phyloP scores from a whole-genome alignment of 2,888 invertebrate species.

The Meteorus colon region DNA sequence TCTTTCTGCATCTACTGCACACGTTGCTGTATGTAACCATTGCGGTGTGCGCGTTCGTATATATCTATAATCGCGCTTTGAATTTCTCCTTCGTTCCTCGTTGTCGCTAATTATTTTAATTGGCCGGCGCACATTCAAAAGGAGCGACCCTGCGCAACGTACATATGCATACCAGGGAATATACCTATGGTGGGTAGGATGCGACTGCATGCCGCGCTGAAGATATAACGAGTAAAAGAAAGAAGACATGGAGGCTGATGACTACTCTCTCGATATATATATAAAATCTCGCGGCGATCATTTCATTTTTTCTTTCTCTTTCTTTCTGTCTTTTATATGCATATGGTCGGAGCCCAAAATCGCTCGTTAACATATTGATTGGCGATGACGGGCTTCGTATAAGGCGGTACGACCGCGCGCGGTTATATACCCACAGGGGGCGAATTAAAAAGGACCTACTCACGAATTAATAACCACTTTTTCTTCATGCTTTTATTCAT shows the following conservation, averaged over 20 bases:
- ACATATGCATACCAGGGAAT: background rate
- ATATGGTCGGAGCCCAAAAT: conserved; percentile 54
- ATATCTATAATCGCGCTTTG: conserved; percentile 66
- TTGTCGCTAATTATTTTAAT: conserved; percentile 74
- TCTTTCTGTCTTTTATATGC: conserved; percentile 34
- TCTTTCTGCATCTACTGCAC: conserved; percentile 11
- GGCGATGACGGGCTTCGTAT: conserved; percentile 66
- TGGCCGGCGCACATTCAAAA: conserved; percentile 73
- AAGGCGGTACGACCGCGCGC: conserved; percentile 54
- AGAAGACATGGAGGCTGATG: conserved; percentile 41
- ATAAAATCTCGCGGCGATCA: conserved; percentile 49
- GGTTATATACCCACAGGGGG: conserved; percentile 14
- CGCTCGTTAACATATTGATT: conserved; percentile 72
- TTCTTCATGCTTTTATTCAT: conserved; percentile 36
- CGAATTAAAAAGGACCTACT: conserved; percentile 60
- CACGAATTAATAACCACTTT: conserved; percentile 61
- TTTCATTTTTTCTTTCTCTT: conserved; percentile 35
- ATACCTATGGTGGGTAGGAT: background rate
- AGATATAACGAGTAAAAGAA: conserved; percentile 5
- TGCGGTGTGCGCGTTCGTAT: conserved; percentile 42
- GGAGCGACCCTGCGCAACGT: conserved; percentile 59
- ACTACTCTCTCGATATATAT: conserved; percentile 35
- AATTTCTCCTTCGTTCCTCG: conserved; percentile 68
- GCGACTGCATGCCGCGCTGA: conserved; percentile 31
- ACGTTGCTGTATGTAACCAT: background rate